These are phyloP conservation scores for Caenorhabditis plicata DNA, from an alignment of 2,888 invertebrate species.

Conservation along the genomic window DNA sequence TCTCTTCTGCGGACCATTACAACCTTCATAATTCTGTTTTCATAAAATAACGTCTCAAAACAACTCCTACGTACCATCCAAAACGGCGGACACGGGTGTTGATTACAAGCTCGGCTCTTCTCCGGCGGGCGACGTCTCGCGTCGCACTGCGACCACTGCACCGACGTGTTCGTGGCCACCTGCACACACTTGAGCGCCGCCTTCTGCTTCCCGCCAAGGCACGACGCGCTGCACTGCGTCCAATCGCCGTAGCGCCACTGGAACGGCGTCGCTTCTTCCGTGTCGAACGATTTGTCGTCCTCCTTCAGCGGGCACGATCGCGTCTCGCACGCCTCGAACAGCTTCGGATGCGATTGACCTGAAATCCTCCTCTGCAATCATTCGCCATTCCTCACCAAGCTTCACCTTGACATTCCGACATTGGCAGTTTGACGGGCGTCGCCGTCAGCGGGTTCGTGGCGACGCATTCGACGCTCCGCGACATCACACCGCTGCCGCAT, in stretches of 20 bases:
- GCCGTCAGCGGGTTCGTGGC: conserved; percentile 58
- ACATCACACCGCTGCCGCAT: conserved; percentile 53
- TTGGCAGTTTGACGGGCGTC: conserved; percentile 57
- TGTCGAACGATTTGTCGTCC: conserved; percentile 38
- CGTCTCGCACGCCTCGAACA: conserved; percentile 61
- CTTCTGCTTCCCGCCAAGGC: conserved; percentile 74
- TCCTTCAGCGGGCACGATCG: conserved; percentile 54
- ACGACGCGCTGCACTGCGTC: conserved; percentile 86
- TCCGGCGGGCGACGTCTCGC: conserved; percentile 85
- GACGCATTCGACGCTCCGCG: conserved; percentile 49
- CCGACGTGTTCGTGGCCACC: conserved; percentile 74
- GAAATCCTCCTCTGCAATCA: not conserved
- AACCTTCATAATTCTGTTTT: no score
- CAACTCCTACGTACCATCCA: no score
- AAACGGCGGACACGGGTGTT: conserved; percentile 89
- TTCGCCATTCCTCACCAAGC: conserved; percentile 1
- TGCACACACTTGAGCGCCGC: conserved; percentile 55
- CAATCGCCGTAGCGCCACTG: conserved; percentile 62
- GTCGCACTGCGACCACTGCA: conserved; percentile 84
- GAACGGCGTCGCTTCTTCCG: conserved; percentile 24
- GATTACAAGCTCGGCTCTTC: conserved; percentile 83
- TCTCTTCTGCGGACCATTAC: no score
- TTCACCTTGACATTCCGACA: conserved; percentile 62
- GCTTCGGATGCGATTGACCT: conserved; percentile 55
- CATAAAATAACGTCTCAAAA: no score